phyloP scores from a whole-genome alignment of 92 coral and sea anemone species.

The Phymanthus crucifer region DNA sequence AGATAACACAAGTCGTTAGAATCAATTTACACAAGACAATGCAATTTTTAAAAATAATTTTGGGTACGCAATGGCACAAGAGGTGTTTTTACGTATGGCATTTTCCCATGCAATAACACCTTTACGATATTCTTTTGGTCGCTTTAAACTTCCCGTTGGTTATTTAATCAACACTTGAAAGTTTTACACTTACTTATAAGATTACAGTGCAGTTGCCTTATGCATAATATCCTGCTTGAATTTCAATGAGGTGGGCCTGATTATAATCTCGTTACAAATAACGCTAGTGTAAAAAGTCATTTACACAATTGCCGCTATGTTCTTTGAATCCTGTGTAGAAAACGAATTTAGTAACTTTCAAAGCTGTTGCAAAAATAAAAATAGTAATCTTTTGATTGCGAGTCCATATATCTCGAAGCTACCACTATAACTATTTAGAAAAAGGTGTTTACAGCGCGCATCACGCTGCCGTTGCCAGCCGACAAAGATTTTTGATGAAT shows the following conservation, averaged over 20 bases:
- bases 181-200: slow-evolving; percentile 1
- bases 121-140: not conserved
- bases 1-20: too few relatives aligned
- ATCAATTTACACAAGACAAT: too few relatives aligned
- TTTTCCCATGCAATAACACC: not conserved
- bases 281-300: not conserved
- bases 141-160: slow-evolving; percentile 6
- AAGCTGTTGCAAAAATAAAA: not conserved
- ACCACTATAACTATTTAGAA: too few relatives aligned
- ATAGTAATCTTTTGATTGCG: too few relatives aligned
- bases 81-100: too few relatives aligned
- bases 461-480: too few relatives aligned
- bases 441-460: not conserved
- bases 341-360: not conserved
- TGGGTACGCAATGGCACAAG: too few relatives aligned
- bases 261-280: not conserved
- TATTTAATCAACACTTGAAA: not conserved
- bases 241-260: not conserved
- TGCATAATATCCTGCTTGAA: not conserved
- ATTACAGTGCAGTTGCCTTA: not conserved
- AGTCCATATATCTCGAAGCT: not conserved
- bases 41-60: too few relatives aligned
- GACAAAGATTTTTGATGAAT: too few relatives aligned
- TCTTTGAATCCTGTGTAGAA: slow-evolving; percentile 5
- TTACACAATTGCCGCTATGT: not conserved